Evolutionary conservation across 2,797 vertebrate genomes (phyloP).

Genomic region (Acipenser oxyrinchus): DNA sequence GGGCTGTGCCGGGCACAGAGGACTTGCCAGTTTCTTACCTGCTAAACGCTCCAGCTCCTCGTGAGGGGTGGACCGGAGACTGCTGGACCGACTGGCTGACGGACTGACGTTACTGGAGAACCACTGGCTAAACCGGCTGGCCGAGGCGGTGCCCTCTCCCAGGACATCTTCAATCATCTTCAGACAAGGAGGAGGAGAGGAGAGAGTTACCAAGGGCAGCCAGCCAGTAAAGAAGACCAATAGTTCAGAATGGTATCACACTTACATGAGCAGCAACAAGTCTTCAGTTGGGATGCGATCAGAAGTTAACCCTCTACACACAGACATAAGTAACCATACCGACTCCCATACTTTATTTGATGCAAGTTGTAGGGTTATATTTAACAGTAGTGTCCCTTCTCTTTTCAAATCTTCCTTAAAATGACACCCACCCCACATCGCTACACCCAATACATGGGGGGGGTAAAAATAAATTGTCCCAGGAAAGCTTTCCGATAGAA

Average conservation of each 20-base stretch:
- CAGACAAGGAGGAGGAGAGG: slow-evolving; percentile 23
- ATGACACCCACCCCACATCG: no score
- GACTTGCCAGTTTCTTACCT: slow-evolving; percentile 53
- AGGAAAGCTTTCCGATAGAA: no score
- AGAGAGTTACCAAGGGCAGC: slow-evolving; percentile 13
- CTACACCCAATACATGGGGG: no score
- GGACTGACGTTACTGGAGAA: slow-evolving; percentile 84
- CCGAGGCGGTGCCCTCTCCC: slow-evolving; percentile 82
- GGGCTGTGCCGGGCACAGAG: neutral
- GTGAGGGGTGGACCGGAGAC: slow-evolving; percentile 89
- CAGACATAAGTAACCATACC: no score
- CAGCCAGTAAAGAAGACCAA: slow-evolving; percentile 26
- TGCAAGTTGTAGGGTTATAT: no score
- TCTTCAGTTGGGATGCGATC: neutral
- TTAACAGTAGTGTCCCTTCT: no score
- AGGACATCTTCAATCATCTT: slow-evolving; percentile 98
- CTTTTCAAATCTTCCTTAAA: no score
- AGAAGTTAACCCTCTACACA: neutral
- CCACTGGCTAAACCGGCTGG: slow-evolving; percentile 92
- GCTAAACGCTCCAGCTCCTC: slow-evolving; percentile 91
- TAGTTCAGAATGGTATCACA: slow-evolving; percentile 20
- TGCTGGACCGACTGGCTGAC: slow-evolving; percentile 89
- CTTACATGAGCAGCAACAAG: slow-evolving; percentile 45
- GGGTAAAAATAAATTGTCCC: no score
- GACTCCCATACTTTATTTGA: no score